These are phyloP conservation scores for Danionella dracula DNA, from an alignment of 2,797 vertebrate genomes.

Conservation along the genomic window DNA sequence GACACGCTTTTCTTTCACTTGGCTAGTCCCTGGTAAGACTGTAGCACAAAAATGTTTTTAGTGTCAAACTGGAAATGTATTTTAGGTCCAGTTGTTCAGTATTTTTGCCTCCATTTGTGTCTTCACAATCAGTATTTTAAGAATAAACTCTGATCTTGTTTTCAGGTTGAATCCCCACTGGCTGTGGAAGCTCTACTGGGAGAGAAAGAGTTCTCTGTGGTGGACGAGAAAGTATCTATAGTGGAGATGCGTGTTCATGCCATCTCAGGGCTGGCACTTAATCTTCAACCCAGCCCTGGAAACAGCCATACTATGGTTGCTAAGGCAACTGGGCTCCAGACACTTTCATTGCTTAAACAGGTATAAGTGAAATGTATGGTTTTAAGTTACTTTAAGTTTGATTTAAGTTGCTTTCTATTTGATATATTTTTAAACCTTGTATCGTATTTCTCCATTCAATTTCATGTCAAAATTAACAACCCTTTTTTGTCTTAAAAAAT, in stretches of 20 bases:
- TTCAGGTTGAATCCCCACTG: slow-evolving; percentile 92
- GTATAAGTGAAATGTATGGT: slow-evolving; percentile 61
- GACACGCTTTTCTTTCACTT: slow-evolving; percentile 43
- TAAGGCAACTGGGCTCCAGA: slow-evolving; percentile 82
- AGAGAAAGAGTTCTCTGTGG: slow-evolving; percentile 82
- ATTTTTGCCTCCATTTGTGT: neutral
- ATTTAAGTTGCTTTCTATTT: too few relatives aligned
- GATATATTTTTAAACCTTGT: too few relatives aligned
- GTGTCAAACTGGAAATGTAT: slow-evolving; percentile 7
- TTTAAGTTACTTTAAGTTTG: too few relatives aligned
- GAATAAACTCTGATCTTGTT: neutral
- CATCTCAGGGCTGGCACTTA: slow-evolving; percentile 83
- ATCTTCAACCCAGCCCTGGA: slow-evolving; percentile 87
- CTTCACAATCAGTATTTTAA: too few relatives aligned
- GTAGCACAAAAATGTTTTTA: slow-evolving; percentile 47
- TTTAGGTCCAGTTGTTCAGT: too few relatives aligned
- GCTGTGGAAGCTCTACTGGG: slow-evolving; percentile 85
- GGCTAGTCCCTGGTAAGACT: slow-evolving; percentile 38
- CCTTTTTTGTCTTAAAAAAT: too few relatives aligned
- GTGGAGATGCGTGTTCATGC: slow-evolving; percentile 84
- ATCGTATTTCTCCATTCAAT: too few relatives aligned
- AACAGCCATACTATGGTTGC: slow-evolving; percentile 96
- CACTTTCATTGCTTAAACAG: slow-evolving; percentile 87
- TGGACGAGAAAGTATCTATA: slow-evolving; percentile 95
- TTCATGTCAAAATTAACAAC: too few relatives aligned